These are phyloP conservation scores for Petrolisthes cinctipes DNA, from an alignment of 2,888 invertebrate genomes.

Conservation along the genomic window DNA sequence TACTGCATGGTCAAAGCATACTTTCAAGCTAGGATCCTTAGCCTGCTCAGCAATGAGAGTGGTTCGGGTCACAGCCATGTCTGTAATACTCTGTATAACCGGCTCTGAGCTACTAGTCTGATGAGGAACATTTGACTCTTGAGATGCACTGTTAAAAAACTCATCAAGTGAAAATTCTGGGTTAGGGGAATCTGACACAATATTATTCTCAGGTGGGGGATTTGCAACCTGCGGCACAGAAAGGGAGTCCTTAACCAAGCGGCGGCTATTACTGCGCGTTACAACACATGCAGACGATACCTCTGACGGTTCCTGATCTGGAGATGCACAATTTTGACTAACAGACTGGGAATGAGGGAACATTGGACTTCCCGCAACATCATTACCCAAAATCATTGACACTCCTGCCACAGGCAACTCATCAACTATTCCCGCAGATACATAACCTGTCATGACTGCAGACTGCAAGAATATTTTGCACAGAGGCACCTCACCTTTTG, in stretches of 20 bases:
- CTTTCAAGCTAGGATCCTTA: not conserved
- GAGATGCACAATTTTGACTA: not conserved
- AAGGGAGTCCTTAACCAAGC: not conserved
- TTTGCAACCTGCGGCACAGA: not conserved
- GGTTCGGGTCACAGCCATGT: not conserved
- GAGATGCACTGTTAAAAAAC: constrained; percentile 3
- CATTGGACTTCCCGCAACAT: not conserved
- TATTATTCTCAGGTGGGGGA: not conserved
- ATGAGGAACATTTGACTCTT: not conserved
- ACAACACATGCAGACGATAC: not conserved
- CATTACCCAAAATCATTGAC: not conserved
- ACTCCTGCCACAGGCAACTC: not conserved
- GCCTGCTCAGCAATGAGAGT: not conserved
- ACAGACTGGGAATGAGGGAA: not conserved
- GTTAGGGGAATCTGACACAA: too few relatives aligned
- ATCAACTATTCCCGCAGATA: not conserved
- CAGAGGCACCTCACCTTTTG: not conserved
- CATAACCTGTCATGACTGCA: not conserved
- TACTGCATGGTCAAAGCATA: not conserved
- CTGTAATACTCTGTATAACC: not conserved
- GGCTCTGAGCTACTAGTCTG: not conserved
- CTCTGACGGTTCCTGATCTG: not conserved
- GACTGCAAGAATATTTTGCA: not conserved
- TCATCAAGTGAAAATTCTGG: not conserved
- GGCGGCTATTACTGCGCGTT: not conserved